Conservation (phyloP, 2,113 vertebrate genomes). For the Tenebrosternarchus preto region DNA sequence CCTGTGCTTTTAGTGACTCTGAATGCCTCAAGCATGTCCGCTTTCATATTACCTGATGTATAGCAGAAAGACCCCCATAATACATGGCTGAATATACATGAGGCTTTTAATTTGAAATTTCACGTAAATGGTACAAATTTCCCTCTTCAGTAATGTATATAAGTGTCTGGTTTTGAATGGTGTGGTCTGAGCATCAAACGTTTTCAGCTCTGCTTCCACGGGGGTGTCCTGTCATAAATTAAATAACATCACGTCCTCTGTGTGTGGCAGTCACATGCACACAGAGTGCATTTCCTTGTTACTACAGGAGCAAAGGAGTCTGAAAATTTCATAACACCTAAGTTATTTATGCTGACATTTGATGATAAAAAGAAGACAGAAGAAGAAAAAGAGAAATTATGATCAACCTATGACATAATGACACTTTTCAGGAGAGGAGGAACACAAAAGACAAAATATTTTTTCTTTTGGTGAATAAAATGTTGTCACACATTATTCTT, state of each 20-base stretch:
- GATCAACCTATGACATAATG: too few species aligned
- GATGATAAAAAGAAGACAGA: constrained; percentile 50
- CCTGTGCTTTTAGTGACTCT: constrained; percentile 34
- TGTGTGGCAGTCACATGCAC: constrained; percentile 41
- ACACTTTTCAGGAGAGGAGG: not conserved
- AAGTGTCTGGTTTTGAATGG: constrained; percentile 37
- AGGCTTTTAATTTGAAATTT: constrained; percentile 37
- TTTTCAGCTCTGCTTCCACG: constrained; percentile 9
- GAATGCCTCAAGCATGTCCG: constrained; percentile 2
- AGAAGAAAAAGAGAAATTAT: not conserved
- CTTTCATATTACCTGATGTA: constrained; percentile 37
- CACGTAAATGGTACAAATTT: constrained; percentile 42
- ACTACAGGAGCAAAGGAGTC: constrained; percentile 51
- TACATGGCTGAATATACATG: constrained; percentile 35
- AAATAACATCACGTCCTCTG: constrained; percentile 62
- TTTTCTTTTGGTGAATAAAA: not conserved
- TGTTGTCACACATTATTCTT: constrained; percentile 8
- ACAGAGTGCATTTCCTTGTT: constrained; percentile 75
- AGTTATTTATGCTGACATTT: constrained; percentile 66
- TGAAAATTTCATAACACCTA: constrained; percentile 67
- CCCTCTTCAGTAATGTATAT: constrained; percentile 29
- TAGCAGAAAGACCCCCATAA: constrained; percentile 41
- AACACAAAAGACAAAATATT: not conserved
- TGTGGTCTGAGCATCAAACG: constrained; percentile 37
- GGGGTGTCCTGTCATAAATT: constrained; percentile 69